Evolutionary conservation across 30 jellyfish, hydroid and myxozoan genomes (phyloP).

Genomic region (Turritopsis dohrnii): DNA sequence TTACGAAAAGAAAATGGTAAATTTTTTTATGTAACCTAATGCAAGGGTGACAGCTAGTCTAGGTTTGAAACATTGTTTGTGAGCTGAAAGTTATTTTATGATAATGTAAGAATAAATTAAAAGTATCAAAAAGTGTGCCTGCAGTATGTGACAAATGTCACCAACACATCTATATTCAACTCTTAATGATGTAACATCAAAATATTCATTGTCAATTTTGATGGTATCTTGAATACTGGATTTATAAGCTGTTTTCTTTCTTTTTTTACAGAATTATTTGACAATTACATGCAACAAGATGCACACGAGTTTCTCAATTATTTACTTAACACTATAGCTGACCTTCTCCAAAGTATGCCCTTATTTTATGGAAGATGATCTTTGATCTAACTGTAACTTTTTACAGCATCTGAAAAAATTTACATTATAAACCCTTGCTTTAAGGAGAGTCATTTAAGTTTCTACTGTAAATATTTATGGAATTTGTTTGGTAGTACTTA

Average conservation of each 20-base stretch:
- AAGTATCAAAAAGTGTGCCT: not conserved
- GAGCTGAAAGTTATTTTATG: not conserved
- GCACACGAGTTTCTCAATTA: conserved; percentile 94
- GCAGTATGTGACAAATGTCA: not conserved
- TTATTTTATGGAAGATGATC: no score
- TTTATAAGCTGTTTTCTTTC: not conserved
- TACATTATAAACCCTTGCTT: no score
- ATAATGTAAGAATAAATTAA: not conserved
- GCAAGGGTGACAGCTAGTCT: not conserved
- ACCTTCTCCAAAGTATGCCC: conserved; percentile 80
- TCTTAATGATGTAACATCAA: not conserved
- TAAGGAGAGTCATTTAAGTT: no score
- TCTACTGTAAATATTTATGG: no score
- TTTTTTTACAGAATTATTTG: conserved; percentile 68
- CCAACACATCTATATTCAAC: not conserved
- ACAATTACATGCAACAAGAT: conserved; percentile 98
- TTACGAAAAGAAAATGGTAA: conserved; percentile 95
- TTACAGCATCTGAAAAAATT: no score
- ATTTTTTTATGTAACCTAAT: not conserved
- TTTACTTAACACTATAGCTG: conserved; percentile 89
- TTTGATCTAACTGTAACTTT: no score
- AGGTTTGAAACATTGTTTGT: not conserved
- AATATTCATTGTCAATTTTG: no score
- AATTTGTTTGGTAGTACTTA: no score
- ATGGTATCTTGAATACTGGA: no score